Evolutionary conservation across 2,113 vertebrate species (phyloP).

Genomic region (Todiramphus chloris): DNA sequence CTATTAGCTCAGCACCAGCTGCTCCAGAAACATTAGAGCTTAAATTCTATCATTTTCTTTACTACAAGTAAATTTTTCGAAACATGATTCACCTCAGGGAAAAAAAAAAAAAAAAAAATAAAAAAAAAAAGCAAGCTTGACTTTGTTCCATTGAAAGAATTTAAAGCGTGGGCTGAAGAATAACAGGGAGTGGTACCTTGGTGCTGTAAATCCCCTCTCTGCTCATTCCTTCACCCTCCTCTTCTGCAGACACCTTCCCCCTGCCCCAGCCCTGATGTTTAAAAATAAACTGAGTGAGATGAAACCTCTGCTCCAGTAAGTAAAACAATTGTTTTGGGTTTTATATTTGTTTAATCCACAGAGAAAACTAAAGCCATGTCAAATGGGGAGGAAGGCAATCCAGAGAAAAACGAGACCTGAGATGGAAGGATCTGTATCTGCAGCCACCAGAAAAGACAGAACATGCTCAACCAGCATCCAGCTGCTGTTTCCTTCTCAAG

Average conservation of each 20-base stretch:
- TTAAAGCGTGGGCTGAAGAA: constrained; percentile 24
- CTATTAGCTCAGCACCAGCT: constrained; percentile 1
- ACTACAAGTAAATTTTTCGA: constrained; percentile 23
- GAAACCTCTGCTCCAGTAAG: not conserved
- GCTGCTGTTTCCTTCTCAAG: constrained; percentile 13
- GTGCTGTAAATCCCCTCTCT: not conserved
- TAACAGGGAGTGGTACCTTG: constrained; percentile 31
- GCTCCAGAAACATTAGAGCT: not conserved
- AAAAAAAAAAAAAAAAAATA: not conserved
- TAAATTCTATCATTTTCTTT: not conserved
- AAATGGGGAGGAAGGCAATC: not conserved
- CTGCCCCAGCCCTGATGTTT: not conserved
- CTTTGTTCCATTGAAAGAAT: constrained; percentile 29
- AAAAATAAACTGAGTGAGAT: not conserved
- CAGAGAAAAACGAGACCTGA: not conserved
- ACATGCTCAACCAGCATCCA: rapidly evolving
- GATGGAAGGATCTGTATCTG: not conserved
- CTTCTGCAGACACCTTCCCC: not conserved
- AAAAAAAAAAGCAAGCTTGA: not conserved
- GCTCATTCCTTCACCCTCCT: not conserved
- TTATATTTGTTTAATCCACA: not conserved
- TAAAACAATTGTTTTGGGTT: not conserved
- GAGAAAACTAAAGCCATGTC: not conserved
- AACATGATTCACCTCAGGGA: not conserved
- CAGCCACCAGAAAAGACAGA: constrained; percentile 13